Base-by-base conservation (phyloP, 2,888 invertebrate species). In the Cordilura impudica region DNA sequence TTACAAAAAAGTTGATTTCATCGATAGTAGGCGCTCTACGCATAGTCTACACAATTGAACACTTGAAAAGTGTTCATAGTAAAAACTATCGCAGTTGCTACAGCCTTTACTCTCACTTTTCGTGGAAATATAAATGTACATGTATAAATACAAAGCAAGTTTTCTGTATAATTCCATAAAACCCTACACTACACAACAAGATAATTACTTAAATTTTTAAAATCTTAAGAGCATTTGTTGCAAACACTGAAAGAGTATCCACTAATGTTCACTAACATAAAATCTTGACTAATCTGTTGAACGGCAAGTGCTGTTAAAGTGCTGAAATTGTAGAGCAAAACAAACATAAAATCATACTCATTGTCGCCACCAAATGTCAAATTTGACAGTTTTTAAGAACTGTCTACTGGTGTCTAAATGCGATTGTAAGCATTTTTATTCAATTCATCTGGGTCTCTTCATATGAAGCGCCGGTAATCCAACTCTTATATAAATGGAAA, bases 351-450 rank as follows among this genome's bases (percentile, higher is more conserved):
- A 66, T 56, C 26, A 35, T 77, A 82, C 81, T 81, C 69, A 72
- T 66, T 80, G 83, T 78, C 83, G 82, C 83, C 83, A 78, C 63
- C 75, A 75, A 77, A 72, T 81, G 81, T 82, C 83, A 81, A 63
- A 77, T 81, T 74, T 83, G 82, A 82, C 83, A 82, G 80, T 71
- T 75, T 70, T 31, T 70, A 45, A 61, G 60, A 61, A 60, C 8
- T 67, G 18, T 74, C 14, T 23, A 19, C 43, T 60, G 51, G 21
- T 54, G 54, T 12, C 12, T 5, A n/a, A n/a, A 43, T 7, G 43
- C 10, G 14, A 16, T 5, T 60, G 21, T 23, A 1, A 5, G 51
- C 7, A n/a, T 19, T 47, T 47, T n/a, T 61, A 12, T n/a, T n/a
- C n/a, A 10, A 12, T 45, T 39, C 29, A 16, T 66, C 51, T 21